phyloP scores from a whole-genome alignment of 2,113 vertebrate genomes.

The Choloepus hoffmanni region DNA sequence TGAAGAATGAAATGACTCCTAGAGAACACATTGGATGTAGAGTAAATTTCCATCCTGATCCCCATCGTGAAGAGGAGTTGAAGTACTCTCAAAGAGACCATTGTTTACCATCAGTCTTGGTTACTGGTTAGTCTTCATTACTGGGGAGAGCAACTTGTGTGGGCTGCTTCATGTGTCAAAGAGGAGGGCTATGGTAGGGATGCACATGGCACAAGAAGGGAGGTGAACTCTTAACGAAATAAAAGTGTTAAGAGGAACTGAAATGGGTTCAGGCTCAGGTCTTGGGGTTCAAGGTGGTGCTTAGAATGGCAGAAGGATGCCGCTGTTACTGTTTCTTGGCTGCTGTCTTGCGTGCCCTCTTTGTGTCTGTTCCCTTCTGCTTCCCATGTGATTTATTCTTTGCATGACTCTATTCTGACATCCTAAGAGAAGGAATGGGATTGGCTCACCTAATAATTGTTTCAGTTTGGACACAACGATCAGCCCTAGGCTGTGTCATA shows the following conservation, averaged over 20 bases:
- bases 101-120: not conserved
- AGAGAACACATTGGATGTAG: not conserved
- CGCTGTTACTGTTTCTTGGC: not conserved
- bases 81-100: not conserved
- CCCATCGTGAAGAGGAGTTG: not conserved
- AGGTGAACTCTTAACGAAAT: not conserved
- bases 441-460: not conserved
- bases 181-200: not conserved
- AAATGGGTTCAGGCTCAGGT: not conserved
- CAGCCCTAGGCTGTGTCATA: not conserved
- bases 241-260: too few relatives aligned
- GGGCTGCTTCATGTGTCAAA: not conserved
- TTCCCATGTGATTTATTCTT: not conserved
- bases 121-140: not conserved
- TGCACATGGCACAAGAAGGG: fast-evolving
- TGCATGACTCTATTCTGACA: not conserved
- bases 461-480: not conserved
- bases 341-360: not conserved
- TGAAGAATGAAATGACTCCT: not conserved
- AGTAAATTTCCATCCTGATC: not conserved
- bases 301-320: not conserved
- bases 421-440: not conserved
- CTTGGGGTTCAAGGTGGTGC: not conserved
- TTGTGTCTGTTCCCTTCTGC: not conserved
- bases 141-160: not conserved